Base-by-base conservation (phyloP, 2,888 invertebrate species). In the Matsumyia berberina region DNA sequence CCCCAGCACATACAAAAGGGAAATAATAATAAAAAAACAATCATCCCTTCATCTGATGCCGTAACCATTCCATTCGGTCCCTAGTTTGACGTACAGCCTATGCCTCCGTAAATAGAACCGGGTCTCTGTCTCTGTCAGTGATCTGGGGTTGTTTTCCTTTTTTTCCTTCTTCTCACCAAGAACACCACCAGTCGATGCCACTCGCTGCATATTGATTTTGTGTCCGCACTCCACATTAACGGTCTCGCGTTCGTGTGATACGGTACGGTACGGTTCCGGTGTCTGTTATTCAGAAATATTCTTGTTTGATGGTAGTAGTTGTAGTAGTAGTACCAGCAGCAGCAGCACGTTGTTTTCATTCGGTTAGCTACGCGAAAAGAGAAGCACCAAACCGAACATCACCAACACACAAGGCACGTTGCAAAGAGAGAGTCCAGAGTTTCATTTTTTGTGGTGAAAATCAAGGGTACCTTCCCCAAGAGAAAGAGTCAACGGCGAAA, bases 331-430 rank as follows among this genome's bases (percentile, higher is more conserved):
- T 62, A 55, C 66, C 53, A 66, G 66, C 62, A 76, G 46, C 62
- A 31, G 55, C 17, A 78, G 67, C 83, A 83, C 83, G 83, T 83
- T 83, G 83, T 83, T 83, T 83, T 83, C 69, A 83, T 83, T 83
- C 73, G 79, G 39, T 46, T 57, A 72, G 64, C 78, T 83, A 55
- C 78, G 9, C 67, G 73, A 83, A 83, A 73, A 80, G 72, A 72
- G 57, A 58, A 24, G n/a, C 17, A 0, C 17, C 44, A 46, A 11
- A 7, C 31, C 37, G 42, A 35, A 19, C 24, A 15, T 46, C 46
- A 11, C 64, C 44, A 64, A 55, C 29, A n/a, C n/a, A n/a, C n/a
- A 42, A 9, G 24, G 49, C 31, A 5, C 5, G 2, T 15, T n/a
- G 11, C 29, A 12, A 69, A 74, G 67, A 80, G 67, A 80, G 62